Evolutionary conservation across 2,113 vertebrate species (phyloP).

Genomic region (Eupsittula cactorum): DNA sequence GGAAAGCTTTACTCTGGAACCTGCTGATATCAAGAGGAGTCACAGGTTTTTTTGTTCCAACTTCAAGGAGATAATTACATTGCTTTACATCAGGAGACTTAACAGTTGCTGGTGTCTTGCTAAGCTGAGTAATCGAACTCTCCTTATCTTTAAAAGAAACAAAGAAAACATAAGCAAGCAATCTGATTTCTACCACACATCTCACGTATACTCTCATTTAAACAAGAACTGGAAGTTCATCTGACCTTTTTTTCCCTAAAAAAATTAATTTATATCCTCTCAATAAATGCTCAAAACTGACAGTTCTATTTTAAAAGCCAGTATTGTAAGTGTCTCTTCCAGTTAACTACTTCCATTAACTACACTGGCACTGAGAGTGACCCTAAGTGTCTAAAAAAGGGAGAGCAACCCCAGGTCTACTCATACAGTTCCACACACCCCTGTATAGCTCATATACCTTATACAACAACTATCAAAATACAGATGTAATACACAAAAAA

Average conservation of each 20-base stretch:
- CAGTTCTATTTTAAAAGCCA: not conserved
- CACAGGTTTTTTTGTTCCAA: constrained; percentile 75
- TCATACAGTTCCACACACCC: not conserved
- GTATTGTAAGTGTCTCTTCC: not conserved
- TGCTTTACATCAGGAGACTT: constrained; percentile 1
- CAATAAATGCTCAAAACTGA: not conserved
- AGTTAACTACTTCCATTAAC: not conserved
- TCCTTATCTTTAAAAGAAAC: constrained; percentile 72
- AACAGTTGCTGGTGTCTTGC: constrained; percentile 50
- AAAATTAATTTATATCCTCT: not conserved
- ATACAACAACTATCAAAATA: not conserved
- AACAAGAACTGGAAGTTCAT: not conserved
- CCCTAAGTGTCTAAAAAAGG: not conserved
- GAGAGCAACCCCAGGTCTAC: fast-evolving
- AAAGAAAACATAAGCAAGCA: not conserved
- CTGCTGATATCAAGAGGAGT: constrained; percentile 89
- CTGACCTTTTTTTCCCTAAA: not conserved
- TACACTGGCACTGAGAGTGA: not conserved
- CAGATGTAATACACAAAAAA: not conserved
- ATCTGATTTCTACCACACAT: not conserved
- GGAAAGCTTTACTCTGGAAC: constrained; percentile 92
- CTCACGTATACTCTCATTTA: not conserved
- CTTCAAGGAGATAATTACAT: constrained; percentile 45
- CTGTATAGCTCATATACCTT: not conserved
- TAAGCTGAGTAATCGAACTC: constrained; percentile 77